Evolutionary conservation across 2,113 vertebrate species (phyloP).

Genomic region (Platichthys flesus): DNA sequence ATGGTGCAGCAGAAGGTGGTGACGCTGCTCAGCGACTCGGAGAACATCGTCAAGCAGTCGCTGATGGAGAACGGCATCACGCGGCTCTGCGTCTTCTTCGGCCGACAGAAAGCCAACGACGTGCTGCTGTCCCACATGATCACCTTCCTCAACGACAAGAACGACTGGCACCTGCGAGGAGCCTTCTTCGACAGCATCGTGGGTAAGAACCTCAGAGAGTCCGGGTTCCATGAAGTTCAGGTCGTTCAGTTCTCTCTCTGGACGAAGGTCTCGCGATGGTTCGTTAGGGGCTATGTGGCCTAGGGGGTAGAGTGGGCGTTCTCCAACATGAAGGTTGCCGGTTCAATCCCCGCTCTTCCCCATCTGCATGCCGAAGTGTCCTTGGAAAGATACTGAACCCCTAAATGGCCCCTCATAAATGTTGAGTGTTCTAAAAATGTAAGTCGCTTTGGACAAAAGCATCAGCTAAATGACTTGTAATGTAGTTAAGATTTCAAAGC

Average conservation of each 20-base stretch:
- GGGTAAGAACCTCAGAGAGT: constrained; percentile 80
- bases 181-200: constrained; percentile 99
- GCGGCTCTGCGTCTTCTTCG: constrained; percentile 96
- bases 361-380: too few relatives aligned
- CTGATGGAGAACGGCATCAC: constrained; percentile 99
- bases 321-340: too few relatives aligned
- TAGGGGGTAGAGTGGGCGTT: too few relatives aligned
- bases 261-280: neutral
- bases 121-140: constrained; percentile 98
- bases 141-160: constrained; percentile 98
- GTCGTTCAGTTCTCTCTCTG: too few relatives aligned
- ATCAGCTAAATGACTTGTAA: too few relatives aligned
- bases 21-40: constrained; percentile 95
- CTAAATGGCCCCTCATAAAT: too few relatives aligned
- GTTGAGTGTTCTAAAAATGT: too few relatives aligned
- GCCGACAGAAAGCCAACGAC: constrained; percentile 97
- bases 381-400: too few relatives aligned
- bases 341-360: too few relatives aligned
- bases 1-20: constrained; percentile 99
- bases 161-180: constrained; percentile 98
- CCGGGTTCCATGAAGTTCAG: neutral
- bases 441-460: too few relatives aligned
- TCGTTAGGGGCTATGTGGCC: too few relatives aligned
- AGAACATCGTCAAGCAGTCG: constrained; percentile 98
- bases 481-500: too few relatives aligned